Evolutionary conservation across 1,140 invertebrate genomes (phyloP).

Genomic region (Drosophila santomea): DNA sequence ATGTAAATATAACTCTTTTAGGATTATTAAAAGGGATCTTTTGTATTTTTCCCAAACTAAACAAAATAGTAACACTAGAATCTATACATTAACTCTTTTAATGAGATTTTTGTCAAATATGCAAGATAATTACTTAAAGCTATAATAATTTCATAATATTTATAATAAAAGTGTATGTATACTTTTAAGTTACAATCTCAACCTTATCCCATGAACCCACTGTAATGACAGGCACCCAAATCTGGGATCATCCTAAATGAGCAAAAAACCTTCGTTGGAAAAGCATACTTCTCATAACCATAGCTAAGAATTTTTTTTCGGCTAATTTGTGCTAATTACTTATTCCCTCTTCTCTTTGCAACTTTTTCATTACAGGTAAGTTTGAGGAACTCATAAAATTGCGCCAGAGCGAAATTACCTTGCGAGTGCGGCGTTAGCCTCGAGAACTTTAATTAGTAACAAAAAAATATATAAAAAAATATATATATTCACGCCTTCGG

Average conservation of each 20-base stretch:
- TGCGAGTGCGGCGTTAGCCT: conserved; percentile 24
- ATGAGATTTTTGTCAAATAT: too few species aligned
- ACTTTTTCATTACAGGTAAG: conserved; percentile 77
- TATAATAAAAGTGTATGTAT: not conserved
- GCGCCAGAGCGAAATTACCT: conserved; percentile 47
- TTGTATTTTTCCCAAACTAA: too few species aligned
- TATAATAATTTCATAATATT: not conserved
- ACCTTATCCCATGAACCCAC: not conserved
- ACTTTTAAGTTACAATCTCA: not conserved
- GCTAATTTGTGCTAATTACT: conserved; percentile 77
- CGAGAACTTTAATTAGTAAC: conserved; percentile 68
- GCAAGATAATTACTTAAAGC: too few species aligned
- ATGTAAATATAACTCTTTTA: too few species aligned
- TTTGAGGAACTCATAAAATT: conserved; percentile 62
- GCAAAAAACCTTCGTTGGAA: conserved; percentile 5
- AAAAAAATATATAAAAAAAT: conserved; percentile 31
- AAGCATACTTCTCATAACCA: conserved; percentile 46
- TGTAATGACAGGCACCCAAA: conserved; percentile 5
- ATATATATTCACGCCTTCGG: conserved; percentile 56
- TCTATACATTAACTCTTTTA: too few species aligned
- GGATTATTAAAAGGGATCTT: too few species aligned
- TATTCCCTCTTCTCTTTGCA: conserved; percentile 50
- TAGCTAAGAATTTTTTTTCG: conserved; percentile 33
- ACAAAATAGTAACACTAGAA: too few species aligned
- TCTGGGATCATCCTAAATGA: conserved; percentile 19